Percentiles rank a stretch among this genome's conserved stretches.
These are phyloP conservation scores for Actinia tenebrosa DNA, from an alignment of 64 coral and sea anemone species.

Conservation along the genomic window DNA sequence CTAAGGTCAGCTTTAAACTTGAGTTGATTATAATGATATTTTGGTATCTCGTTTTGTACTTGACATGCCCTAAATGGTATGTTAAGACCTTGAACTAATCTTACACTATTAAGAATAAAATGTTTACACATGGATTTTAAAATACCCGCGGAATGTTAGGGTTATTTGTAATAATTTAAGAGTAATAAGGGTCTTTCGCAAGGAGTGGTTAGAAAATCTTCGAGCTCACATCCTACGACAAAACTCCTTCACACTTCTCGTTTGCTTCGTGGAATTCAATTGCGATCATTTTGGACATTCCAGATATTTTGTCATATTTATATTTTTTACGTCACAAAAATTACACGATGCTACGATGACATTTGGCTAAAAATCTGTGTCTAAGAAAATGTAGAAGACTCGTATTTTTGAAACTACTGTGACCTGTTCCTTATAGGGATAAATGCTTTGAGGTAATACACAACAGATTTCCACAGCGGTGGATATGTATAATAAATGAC, in stretches of 20 bases:
- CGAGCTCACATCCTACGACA: too few species aligned
- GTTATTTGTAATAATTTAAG: too few species aligned
- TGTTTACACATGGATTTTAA: too few species aligned
- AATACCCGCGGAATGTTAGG: too few species aligned
- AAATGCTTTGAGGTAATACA: neutral
- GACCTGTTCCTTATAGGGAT: neutral
- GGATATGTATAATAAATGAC: neutral
- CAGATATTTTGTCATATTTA: too few species aligned
- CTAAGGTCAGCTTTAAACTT: too few species aligned
- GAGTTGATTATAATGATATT: neutral
- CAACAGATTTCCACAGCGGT: slow-evolving; percentile 1
- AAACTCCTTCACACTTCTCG: neutral
- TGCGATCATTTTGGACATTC: neutral
- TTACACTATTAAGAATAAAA: too few species aligned
- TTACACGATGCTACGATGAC: neutral
- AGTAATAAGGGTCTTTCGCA: too few species aligned
- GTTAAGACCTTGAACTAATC: neutral
- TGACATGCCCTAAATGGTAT: neutral
- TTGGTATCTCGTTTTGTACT: neutral
- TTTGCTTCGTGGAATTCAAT: neutral
- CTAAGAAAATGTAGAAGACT: neutral
- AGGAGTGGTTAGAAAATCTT: too few species aligned
- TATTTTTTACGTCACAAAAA: neutral
- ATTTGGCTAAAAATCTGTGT: neutral
- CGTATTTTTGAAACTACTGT: neutral